Conservation (phyloP, 2,797 vertebrate genomes). For the Rhinogobio ventralis region DNA sequence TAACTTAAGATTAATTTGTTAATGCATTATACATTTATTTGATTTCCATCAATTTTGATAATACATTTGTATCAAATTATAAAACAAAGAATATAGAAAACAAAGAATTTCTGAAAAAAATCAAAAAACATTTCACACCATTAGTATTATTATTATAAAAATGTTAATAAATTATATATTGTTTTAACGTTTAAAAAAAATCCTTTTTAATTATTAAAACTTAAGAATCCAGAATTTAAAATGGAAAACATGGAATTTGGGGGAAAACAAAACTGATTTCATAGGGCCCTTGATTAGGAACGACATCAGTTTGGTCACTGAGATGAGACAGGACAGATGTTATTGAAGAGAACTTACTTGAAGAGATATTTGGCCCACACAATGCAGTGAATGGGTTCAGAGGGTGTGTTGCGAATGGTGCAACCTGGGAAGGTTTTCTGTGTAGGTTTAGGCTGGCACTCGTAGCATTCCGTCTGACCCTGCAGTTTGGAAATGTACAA, state of each 20-base stretch:
- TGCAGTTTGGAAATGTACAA: conserved; percentile 59
- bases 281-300: not conserved
- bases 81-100: not conserved
- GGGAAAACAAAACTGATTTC: not conserved
- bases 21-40: not conserved
- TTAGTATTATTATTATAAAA: not conserved
- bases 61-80: not conserved
- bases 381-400: conserved; percentile 98
- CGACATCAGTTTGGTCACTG: not conserved
- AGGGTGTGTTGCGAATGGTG: conserved; percentile 97
- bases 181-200: not conserved
- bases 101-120: not conserved
- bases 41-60: not conserved
- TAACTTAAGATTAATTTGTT: not conserved
- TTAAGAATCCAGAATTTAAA: not conserved
- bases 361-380: conserved; percentile 99
- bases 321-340: not conserved
- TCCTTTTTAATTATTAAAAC: not conserved
- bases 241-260: not conserved
- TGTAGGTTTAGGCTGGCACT: conserved; percentile 96
- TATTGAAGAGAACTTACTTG: conserved; percentile 83
- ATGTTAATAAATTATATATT: not conserved
- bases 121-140: not conserved
- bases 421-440: conserved; percentile 99
- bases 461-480: conserved; percentile 97